These are phyloP conservation scores for Scomber scombrus DNA, from an alignment of 2,113 vertebrate genomes.

Conservation along the genomic window DNA sequence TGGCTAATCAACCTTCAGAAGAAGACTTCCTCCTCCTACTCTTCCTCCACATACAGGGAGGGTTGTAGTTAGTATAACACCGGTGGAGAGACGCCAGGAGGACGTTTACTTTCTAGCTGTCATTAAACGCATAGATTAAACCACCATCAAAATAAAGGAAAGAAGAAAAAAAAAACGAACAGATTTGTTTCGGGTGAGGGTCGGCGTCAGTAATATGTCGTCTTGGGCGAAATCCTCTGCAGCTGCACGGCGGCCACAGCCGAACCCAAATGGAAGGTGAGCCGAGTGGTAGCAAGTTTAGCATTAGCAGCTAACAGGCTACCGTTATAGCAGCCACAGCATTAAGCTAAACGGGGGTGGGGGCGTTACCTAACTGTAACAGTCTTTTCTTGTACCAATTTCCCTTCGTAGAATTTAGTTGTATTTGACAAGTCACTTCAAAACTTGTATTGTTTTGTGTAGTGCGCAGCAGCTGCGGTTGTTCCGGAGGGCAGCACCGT, in stretches of 20 bases:
- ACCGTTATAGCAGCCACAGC: background rate
- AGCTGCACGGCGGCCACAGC: constrained; percentile 64
- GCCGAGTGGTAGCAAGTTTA: constrained; percentile 12
- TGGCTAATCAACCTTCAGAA: background rate
- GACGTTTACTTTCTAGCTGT: rapidly evolving
- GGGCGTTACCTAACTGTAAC: background rate
- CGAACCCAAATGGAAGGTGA: constrained; percentile 82
- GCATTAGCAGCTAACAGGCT: constrained; percentile 44
- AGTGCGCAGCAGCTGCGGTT: constrained; percentile 69
- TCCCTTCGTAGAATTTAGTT: too few species aligned
- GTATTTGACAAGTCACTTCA: too few species aligned
- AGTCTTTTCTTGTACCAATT: rapidly evolving
- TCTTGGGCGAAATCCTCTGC: constrained; percentile 76
- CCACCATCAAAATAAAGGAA: too few species aligned
- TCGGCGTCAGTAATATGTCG: constrained; percentile 69
- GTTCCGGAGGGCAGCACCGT: constrained; percentile 75
- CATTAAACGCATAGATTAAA: background rate
- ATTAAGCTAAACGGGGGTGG: background rate
- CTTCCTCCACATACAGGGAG: background rate
- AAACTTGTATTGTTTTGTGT: background rate
- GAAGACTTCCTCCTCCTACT: constrained; percentile 41
- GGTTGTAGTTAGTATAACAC: background rate
- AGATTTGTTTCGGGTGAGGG: background rate
- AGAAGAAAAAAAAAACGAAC: too few species aligned
- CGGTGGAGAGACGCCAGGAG: background rate